phyloP scores from a whole-genome alignment of 2,888 invertebrate species.

The Macaria liturata region DNA sequence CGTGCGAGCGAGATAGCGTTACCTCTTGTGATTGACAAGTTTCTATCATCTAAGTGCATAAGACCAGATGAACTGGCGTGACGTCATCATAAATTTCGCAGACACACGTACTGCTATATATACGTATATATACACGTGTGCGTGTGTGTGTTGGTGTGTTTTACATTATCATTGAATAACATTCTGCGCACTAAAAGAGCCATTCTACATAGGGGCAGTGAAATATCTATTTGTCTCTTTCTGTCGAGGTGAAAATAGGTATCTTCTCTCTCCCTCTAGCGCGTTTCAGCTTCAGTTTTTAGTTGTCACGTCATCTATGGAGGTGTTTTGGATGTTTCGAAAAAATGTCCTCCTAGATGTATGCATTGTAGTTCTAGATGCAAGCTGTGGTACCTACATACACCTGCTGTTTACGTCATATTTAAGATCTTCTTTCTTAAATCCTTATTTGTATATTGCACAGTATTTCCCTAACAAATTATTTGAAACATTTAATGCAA shows the following conservation, averaged over 20 bases:
- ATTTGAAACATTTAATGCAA: too few species aligned
- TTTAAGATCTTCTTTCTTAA: not conserved
- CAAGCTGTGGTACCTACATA: constrained; percentile 22
- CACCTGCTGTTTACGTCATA: constrained; percentile 7
- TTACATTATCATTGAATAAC: constrained; percentile 36
- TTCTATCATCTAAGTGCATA: constrained; percentile 1
- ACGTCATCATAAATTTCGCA: constrained; percentile 56
- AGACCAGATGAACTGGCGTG: constrained; percentile 42
- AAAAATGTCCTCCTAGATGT: constrained; percentile 14
- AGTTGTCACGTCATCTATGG: constrained; percentile 30
- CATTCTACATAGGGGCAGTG: constrained; percentile 16
- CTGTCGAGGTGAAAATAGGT: constrained; percentile 19
- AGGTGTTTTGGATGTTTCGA: constrained; percentile 22
- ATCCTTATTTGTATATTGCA: too few species aligned
- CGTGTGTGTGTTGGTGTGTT: constrained; percentile 71
- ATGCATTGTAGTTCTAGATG: constrained; percentile 30
- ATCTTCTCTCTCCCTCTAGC: constrained; percentile 24
- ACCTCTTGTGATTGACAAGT: constrained; percentile 4
- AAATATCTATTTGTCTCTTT: constrained; percentile 19
- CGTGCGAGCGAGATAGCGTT: constrained; percentile 10
- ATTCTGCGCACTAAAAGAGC: constrained; percentile 36
- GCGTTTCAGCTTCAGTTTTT: constrained; percentile 33
- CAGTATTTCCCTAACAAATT: too few species aligned
- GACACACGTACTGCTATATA: constrained; percentile 48
- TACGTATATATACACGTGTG: constrained; percentile 56